phyloP scores from a whole-genome alignment of 2,888 invertebrate species.

The Octonoba sinensis region DNA sequence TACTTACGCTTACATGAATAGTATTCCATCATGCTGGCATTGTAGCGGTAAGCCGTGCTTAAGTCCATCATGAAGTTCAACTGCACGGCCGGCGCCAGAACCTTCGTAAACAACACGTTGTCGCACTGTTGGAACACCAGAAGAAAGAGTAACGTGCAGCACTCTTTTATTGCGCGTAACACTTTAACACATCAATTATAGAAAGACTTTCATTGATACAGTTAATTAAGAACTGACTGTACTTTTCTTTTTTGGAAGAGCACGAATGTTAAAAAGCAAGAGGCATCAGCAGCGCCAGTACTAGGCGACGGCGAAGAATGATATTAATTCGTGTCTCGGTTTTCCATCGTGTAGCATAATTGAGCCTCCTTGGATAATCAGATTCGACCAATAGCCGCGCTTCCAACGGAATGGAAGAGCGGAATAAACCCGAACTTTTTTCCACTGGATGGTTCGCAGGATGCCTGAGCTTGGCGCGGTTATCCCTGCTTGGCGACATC shows the following conservation, averaged over 20 bases:
- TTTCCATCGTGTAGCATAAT: constrained; percentile 57
- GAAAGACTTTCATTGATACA: background rate
- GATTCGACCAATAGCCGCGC: constrained; percentile 64
- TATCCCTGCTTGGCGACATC: constrained; percentile 1
- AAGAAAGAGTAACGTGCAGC: background rate
- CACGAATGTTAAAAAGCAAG: constrained; percentile 3
- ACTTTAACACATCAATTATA: too few species aligned
- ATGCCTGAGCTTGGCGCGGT: background rate
- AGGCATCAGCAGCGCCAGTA: constrained; percentile 34
- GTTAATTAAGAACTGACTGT: too few species aligned
- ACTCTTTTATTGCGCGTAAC: too few species aligned
- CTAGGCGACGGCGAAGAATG: constrained; percentile 36
- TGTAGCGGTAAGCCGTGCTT: constrained; percentile 94
- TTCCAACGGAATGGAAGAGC: constrained; percentile 59
- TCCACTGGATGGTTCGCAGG: constrained; percentile 48
- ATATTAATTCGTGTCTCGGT: constrained; percentile 58
- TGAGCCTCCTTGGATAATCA: constrained; percentile 58
- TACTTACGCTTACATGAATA: constrained; percentile 80
- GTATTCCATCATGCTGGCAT: constrained; percentile 99
- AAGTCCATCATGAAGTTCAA: constrained; percentile 79
- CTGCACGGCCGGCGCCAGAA: constrained; percentile 56
- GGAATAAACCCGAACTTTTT: constrained; percentile 63
- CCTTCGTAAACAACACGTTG: constrained; percentile 60
- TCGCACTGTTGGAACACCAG: constrained; percentile 10
- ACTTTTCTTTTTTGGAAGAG: background rate